Evolutionary conservation across 2,888 invertebrate genomes (phyloP), one percentile per base, ranked within the genome.

Genomic region (Meloe dianella): DNA sequence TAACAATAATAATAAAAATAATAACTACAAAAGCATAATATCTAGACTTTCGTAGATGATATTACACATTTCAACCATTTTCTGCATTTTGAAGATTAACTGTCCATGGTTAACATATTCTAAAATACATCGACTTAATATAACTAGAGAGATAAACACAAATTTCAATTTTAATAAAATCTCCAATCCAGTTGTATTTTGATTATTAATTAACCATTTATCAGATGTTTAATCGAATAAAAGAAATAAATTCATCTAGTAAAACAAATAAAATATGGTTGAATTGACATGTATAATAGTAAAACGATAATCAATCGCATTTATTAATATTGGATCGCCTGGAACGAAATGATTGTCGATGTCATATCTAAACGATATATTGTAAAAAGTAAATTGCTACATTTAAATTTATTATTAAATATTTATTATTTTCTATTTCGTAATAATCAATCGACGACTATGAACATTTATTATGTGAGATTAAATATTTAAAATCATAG

Each of bases 201-300:
- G n/a, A n/a, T n/a, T n/a, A n/a, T n/a, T 27, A 27, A 27, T 27
- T 2, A 4, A 27, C 2, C 27, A 69, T 69, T 69, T 69, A 64
- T 66, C 66, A 64, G 61, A 66, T 0, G 24, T 69, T 69, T 66
- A 69, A 69, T 66, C 64, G 61, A 66, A 69, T 61, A 66, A 66
- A 61, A 69, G 66, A 69, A 69, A 69, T 66, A 69, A 66, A 69
- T 69, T 66, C 64, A 61, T 61, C 47, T 41, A 41, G 59, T 58
- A 66, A 69, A 69, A n/a, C n/a, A 64, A 69, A 69, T 69, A 64
- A 68, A 66, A 66, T 63, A 29, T 60, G 59, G 60, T 51, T 30
- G 57, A 32, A 63, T 51, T 63, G 51, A 63, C 32, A 56, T 29
- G 56, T 63, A 47, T 47, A 47, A 1, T 20, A 24, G 12, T 51